Conservation (phyloP, 2,797 vertebrate genomes). For the Fringilla coelebs region DNA sequence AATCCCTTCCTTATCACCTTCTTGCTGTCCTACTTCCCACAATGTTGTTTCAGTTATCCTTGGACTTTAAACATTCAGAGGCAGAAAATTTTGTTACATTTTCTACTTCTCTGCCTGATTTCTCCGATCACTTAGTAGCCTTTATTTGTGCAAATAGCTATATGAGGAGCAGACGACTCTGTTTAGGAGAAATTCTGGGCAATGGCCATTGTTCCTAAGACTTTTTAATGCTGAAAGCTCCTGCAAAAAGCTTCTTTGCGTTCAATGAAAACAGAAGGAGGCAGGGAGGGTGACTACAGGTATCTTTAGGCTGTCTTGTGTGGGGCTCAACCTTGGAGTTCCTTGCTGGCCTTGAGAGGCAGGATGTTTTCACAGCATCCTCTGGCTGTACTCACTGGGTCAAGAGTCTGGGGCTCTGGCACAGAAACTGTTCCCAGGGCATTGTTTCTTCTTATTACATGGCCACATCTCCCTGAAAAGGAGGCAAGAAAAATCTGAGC, state of each 20-base stretch:
- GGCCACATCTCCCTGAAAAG: neutral
- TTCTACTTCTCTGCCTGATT: neutral
- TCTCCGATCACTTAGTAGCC: neutral
- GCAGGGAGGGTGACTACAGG: neutral
- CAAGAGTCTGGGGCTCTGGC: neutral
- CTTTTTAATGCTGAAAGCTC: neutral
- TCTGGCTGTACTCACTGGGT: neutral
- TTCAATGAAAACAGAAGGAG: neutral
- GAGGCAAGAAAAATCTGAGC: neutral
- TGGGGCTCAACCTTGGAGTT: neutral
- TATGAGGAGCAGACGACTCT: neutral
- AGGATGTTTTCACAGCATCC: neutral
- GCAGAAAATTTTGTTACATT: too few species aligned
- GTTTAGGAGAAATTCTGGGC: neutral
- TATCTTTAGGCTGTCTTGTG: neutral
- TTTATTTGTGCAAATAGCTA: neutral
- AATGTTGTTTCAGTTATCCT: neutral
- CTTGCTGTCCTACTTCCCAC: neutral
- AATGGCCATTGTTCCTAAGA: neutral
- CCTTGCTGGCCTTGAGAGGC: neutral
- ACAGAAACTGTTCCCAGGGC: neutral
- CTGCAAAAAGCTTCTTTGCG: neutral
- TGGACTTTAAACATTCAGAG: too few species aligned
- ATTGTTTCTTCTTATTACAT: neutral
- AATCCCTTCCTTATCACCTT: neutral